These are phyloP conservation scores for Protaetia brevitarsis DNA, from an alignment of 1,140 invertebrate genomes.

Conservation along the genomic window DNA sequence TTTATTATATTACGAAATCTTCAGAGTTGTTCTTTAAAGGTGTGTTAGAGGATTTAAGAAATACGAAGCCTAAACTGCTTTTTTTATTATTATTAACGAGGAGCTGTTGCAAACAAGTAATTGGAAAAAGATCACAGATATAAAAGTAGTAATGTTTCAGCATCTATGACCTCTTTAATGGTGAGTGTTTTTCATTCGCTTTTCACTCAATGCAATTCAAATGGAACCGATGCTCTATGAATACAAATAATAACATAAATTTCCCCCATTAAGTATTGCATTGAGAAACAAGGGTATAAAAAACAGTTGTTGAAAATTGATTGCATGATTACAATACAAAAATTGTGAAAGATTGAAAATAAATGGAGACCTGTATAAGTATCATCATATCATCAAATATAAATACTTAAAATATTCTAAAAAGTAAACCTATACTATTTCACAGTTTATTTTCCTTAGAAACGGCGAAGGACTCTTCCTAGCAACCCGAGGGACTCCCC, in stretches of 20 bases:
- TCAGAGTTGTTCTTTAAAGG: not conserved
- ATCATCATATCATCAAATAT: constrained; percentile 5
- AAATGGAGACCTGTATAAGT: constrained; percentile 7
- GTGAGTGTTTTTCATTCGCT: too few relatives aligned
- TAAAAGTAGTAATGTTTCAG: too few relatives aligned
- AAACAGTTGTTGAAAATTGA: not conserved
- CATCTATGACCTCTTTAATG: too few relatives aligned
- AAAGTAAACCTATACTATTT: constrained; percentile 15
- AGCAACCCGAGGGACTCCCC: not conserved
- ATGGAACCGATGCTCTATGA: not conserved
- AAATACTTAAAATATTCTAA: constrained; percentile 12
- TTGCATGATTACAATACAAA: not conserved
- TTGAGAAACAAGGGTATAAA: too few relatives aligned
- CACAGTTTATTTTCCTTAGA: constrained; percentile 4
- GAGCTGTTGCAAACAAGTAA: not conserved
- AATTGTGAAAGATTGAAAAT: not conserved
- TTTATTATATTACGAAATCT: not conserved
- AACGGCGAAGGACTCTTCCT: constrained; percentile 4
- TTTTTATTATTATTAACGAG: too few relatives aligned
- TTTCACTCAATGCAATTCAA: too few relatives aligned
- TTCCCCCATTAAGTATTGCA: too few relatives aligned
- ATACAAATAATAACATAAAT: too few relatives aligned
- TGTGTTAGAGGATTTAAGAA: not conserved
- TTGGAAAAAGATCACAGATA: not conserved
- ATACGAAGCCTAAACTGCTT: not conserved